Evolutionary conservation across 2,888 invertebrate genomes (phyloP), one percentile per base, ranked within the genome.

Genomic region (Agelastica alni): DNA sequence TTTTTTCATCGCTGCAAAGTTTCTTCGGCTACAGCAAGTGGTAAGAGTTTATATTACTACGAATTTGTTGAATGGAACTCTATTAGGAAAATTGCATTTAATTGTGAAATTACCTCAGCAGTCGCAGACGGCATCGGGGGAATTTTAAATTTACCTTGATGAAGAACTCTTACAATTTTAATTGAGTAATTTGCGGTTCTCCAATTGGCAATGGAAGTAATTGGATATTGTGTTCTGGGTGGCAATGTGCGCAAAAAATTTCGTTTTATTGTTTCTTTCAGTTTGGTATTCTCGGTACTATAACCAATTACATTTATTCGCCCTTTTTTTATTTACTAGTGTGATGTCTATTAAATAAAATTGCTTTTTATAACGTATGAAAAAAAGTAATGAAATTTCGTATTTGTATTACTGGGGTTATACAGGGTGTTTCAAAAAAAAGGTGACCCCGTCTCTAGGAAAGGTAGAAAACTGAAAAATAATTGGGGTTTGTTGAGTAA

Each of bases 121-220:
- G 32, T 18, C 12, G 3, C 16, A 7, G 16, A n/a, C 34, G 1
- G 18, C 37, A 20, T 12, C 31, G 32, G 16, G 16, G 22, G 49
- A 49, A 49, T 49, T 49, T 49, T 31, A 49, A 49, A 49, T 49
- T 49, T 42, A 49, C 41, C 41, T 42, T 22, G 49, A 49, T 49
- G 49, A 49, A 49, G 42, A 49, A 49, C 41, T 49, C 49, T 49
- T 49, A 42, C 31, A 42, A 49, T 49, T 49, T 41, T 49, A 49
- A 49, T 49, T 49, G 32, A 49, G 41, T 49, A 49, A 49, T 49
- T 42, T 49, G 41, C 49, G 41, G 49, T 49, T 20, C 20, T 49
- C 49, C 31, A 30, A 41, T 49, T 42, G 32, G 22, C 41, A 12
- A 39, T 26, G 41, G 26, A 32, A 34, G 22, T 42, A 46, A 46